phyloP scores from a whole-genome alignment of 1,140 invertebrate genomes.

The Diachasmimorpha longicaudata region DNA sequence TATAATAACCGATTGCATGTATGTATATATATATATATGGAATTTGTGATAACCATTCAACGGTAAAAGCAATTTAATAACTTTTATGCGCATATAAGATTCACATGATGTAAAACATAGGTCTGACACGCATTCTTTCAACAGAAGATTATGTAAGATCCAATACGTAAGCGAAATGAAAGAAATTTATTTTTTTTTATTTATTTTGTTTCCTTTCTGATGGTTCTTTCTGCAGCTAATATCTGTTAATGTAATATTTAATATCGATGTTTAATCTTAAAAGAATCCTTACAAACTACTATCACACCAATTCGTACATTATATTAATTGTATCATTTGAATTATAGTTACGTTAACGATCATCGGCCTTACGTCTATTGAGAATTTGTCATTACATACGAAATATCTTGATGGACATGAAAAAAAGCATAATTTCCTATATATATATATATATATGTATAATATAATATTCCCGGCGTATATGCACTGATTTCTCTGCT shows the following conservation, averaged over 20 bases:
- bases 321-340: slow-evolving; percentile 36
- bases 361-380: slow-evolving; percentile 20
- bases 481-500: neutral
- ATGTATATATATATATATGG: neutral
- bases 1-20: no score
- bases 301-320: slow-evolving; percentile 64
- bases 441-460: neutral
- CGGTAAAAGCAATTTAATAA: no score
- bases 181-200: no score
- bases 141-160: no score
- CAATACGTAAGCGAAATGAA: no score
- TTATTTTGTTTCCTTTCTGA: no score
- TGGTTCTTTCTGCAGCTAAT: no score
- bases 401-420: neutral
- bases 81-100: no score
- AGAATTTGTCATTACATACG: neutral
- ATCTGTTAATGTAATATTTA: no score
- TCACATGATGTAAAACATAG: no score
- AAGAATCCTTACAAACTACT: slow-evolving; percentile 53
- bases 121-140: no score
- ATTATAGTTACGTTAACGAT: slow-evolving; percentile 23
- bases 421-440: neutral
- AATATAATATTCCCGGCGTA: neutral
- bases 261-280: neutral
- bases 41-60: no score